Percentiles rank a stretch among this genome's conserved stretches.
Evolutionary conservation across 2,113 vertebrate species (phyloP).

Genomic region (Elgaria multicarinata): DNA sequence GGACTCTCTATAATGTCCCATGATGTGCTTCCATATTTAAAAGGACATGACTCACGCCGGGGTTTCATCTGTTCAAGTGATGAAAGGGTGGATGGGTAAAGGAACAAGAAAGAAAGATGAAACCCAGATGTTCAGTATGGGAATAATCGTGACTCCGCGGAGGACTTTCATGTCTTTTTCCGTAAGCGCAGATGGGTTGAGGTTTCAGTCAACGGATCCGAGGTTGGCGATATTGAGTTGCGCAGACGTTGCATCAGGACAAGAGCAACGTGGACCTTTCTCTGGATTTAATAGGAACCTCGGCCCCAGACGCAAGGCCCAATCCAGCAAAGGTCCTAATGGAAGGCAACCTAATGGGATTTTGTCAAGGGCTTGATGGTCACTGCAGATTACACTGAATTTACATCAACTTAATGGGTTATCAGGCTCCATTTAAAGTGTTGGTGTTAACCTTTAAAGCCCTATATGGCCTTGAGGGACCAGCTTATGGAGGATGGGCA

Average conservation of each 20-base stretch:
- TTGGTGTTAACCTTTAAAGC: too few relatives aligned
- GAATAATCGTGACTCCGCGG: background rate
- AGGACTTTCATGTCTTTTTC: conserved; percentile 3
- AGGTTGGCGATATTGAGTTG: background rate
- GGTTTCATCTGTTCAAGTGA: conserved; percentile 36
- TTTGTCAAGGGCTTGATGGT: too few relatives aligned
- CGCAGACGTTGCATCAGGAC: background rate
- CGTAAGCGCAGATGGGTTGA: conserved; percentile 30
- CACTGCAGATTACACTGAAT: too few relatives aligned
- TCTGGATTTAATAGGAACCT: too few relatives aligned
- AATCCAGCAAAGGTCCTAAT: too few relatives aligned
- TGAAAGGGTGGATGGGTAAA: background rate
- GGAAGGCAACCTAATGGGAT: too few relatives aligned
- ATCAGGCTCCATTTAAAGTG: too few relatives aligned
- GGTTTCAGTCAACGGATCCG: conserved; percentile 11
- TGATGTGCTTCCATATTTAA: conserved; percentile 72
- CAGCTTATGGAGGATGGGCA: too few relatives aligned
- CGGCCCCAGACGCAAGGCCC: too few relatives aligned
- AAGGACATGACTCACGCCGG: conserved; percentile 70
- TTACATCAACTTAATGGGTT: too few relatives aligned
- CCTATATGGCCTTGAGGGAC: too few relatives aligned
- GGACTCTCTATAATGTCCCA: conserved; percentile 69
- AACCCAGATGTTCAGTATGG: conserved; percentile 62
- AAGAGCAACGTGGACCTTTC: background rate
- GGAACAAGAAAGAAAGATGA: conserved; percentile 58